Percentiles rank a stretch among this genome's conserved stretches.
Evolutionary conservation across 1,140 invertebrate genomes (phyloP).

Genomic region (Calliphora vicina): DNA sequence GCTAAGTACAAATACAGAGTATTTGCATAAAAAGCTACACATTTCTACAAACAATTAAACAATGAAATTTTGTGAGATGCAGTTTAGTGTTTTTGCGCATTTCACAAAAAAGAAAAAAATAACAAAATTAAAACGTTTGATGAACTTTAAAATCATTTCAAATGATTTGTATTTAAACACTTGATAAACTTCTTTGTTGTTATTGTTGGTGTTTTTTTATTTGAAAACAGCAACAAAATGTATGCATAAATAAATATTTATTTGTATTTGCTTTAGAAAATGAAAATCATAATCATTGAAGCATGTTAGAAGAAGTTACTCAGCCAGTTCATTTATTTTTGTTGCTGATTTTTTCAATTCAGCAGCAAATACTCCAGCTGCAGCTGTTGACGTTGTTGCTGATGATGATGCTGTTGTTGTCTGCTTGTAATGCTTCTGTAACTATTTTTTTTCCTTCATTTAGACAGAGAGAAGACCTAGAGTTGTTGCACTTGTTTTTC

Average conservation of each 20-base stretch:
- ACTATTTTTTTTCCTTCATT: no score
- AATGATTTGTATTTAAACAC: slow-evolving; percentile 1
- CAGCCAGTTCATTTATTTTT: background rate
- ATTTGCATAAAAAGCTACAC: no score
- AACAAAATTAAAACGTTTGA: background rate
- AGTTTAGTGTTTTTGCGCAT: no score
- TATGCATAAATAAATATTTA: background rate
- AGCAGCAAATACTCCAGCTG: background rate
- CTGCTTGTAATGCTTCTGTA: no score
- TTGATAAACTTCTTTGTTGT: background rate
- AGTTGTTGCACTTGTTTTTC: background rate
- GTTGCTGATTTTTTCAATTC: background rate
- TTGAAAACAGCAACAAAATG: background rate
- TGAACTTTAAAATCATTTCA: background rate
- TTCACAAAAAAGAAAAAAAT: no score
- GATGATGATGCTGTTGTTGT: no score
- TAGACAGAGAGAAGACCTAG: background rate
- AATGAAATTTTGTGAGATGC: no score
- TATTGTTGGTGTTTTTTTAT: background rate
- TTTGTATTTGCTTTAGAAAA: background rate
- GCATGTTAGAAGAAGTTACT: background rate
- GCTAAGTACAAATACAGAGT: no score
- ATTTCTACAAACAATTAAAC: no score
- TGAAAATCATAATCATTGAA: background rate
- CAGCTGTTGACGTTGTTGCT: background rate